Percentiles rank a stretch among this genome's conserved stretches.
These are phyloP conservation scores for Zonitis immaculata DNA, from an alignment of 2,888 invertebrate species.

Conservation along the genomic window DNA sequence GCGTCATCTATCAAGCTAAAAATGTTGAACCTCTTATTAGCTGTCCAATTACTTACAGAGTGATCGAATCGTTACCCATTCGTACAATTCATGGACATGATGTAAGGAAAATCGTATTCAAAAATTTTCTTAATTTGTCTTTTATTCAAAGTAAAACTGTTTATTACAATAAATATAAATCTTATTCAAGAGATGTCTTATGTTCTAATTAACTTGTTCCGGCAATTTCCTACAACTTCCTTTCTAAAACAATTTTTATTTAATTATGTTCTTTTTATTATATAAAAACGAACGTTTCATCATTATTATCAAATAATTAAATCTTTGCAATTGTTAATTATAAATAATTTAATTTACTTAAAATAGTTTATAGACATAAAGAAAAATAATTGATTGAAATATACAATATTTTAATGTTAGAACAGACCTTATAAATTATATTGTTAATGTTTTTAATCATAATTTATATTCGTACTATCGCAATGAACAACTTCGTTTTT, in stretches of 20 bases:
- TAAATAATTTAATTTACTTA: too few species aligned
- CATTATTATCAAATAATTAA: neutral
- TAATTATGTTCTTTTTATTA: neutral
- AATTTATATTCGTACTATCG: neutral
- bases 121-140: neutral
- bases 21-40: too few species aligned
- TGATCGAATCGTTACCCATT: too few species aligned
- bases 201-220: slow-evolving; percentile 1
- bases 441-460: neutral
- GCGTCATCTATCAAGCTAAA: too few species aligned
- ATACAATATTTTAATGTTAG: neutral
- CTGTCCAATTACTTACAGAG: too few species aligned
- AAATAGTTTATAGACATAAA: too few species aligned
- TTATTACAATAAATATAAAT: neutral
- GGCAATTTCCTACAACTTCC: slow-evolving; percentile 1
- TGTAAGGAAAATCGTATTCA: too few species aligned
- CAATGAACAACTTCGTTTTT: neutral
- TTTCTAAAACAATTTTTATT: neutral
- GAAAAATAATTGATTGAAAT: neutral
- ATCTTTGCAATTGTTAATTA: too few species aligned
- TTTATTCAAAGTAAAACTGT: neutral
- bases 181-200: neutral
- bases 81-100: too few species aligned
- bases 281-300: neutral
- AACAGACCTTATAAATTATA: neutral